Evolutionary conservation across 2,797 vertebrate genomes (phyloP).

Genomic region (Cygnus olor): DNA sequence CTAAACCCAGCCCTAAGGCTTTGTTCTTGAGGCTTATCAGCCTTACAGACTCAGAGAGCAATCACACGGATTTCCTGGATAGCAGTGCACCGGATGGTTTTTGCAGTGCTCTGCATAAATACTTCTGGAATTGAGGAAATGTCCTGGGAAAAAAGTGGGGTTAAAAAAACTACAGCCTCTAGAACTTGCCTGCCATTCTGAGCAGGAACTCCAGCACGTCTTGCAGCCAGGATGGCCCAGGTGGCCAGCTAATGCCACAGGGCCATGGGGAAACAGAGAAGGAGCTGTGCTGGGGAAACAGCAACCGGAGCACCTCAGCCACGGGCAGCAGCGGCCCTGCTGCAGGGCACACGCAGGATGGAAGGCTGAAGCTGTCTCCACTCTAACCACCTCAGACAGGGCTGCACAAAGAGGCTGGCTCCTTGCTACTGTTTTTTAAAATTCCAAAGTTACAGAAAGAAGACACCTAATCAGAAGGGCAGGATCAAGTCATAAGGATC

Average conservation of each 20-base stretch:
- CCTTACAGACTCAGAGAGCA: background rate
- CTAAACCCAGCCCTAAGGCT: constrained; percentile 1
- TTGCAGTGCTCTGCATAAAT: background rate
- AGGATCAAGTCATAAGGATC: background rate
- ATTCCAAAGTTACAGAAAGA: background rate
- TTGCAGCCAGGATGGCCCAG: background rate
- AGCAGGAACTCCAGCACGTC: background rate
- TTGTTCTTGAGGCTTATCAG: constrained; percentile 66
- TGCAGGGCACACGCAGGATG: background rate
- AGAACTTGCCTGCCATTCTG: background rate
- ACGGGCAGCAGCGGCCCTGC: background rate
- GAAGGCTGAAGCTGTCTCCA: background rate
- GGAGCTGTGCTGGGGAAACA: background rate
- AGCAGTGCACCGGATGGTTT: background rate
- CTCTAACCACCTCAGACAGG: background rate
- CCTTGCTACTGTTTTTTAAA: background rate
- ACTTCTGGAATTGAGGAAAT: constrained; percentile 35
- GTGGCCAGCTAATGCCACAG: background rate
- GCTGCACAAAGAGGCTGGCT: background rate
- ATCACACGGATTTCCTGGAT: constrained; percentile 43
- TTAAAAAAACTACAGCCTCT: background rate
- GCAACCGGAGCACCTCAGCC: background rate
- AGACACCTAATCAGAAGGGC: background rate
- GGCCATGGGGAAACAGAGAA: background rate
- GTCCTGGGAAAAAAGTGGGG: background rate